Evolutionary conservation across 2,797 vertebrate genomes (phyloP).

Genomic region (Selene dorsalis): DNA sequence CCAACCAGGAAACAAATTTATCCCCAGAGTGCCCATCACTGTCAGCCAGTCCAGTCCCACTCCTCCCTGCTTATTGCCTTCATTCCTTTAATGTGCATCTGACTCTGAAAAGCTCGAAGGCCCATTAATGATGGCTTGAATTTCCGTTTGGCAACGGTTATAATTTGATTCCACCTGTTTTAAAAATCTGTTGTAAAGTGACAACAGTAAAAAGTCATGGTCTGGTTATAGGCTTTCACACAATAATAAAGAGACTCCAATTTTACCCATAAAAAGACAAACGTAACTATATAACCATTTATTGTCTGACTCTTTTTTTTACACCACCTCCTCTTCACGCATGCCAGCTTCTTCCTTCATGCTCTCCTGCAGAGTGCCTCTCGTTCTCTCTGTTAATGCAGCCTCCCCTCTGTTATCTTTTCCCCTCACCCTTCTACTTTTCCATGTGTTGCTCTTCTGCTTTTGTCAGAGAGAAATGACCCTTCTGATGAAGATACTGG

Average conservation of each 20-base stretch:
- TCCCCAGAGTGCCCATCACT: constrained; percentile 20
- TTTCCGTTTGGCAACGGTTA: constrained; percentile 4
- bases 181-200: neutral
- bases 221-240: neutral
- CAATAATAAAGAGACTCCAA: neutral
- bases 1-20: constrained; percentile 19
- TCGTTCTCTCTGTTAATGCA: constrained; percentile 29
- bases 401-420: constrained; percentile 24
- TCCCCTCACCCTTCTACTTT: constrained; percentile 4
- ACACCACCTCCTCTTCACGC: neutral
- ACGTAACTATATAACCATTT: no score
- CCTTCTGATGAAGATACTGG: constrained; percentile 36
- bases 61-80: constrained; percentile 22
- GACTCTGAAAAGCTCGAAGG: constrained; percentile 18
- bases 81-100: constrained; percentile 37
- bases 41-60: constrained; percentile 16
- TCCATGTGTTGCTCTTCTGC: constrained; percentile 26
- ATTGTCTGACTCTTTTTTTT: constrained; percentile 1
- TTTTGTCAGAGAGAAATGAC: constrained; percentile 54
- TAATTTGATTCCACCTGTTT: neutral
- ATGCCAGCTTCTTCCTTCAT: neutral
- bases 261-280: neutral
- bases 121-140: constrained; percentile 15
- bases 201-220: neutral
- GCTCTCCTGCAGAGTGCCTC: constrained; percentile 12